Percentiles rank a stretch among this genome's conserved stretches.
Conservation (phyloP, 2,888 invertebrate genomes). For the Drosophila quinaria region DNA sequence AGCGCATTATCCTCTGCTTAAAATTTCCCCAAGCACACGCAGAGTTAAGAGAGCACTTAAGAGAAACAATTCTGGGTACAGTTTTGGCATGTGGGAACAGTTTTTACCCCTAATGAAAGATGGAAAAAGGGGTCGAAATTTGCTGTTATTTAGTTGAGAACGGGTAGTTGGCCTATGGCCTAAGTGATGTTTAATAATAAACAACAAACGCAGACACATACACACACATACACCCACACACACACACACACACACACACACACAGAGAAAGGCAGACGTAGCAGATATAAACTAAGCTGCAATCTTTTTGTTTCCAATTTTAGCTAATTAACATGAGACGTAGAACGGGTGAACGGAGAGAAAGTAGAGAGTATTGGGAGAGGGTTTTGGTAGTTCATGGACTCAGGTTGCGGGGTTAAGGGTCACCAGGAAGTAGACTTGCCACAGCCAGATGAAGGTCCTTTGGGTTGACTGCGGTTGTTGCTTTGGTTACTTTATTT, state of each 20-base stretch:
- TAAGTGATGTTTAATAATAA: slow-evolving; percentile 52
- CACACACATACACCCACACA: slow-evolving; percentile 2
- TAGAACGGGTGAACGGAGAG: background rate
- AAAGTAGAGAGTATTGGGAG: background rate
- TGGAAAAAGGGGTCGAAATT: slow-evolving; percentile 22
- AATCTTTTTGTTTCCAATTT: slow-evolving; percentile 24
- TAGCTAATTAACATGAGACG: slow-evolving; percentile 15
- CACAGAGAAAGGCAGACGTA: background rate
- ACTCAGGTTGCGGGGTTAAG: slow-evolving; percentile 14
- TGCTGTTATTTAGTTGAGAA: slow-evolving; percentile 13
- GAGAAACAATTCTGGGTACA: slow-evolving; percentile 60
- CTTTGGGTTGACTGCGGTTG: slow-evolving; percentile 20
- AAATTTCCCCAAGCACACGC: slow-evolving; percentile 6
- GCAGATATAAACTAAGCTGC: slow-evolving; percentile 4
- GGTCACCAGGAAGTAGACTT: slow-evolving; percentile 15
- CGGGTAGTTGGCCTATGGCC: slow-evolving; percentile 33
- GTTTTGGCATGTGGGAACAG: slow-evolving; percentile 16
- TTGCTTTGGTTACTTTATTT: background rate
- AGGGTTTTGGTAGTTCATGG: background rate
- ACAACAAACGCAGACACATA: slow-evolving; percentile 14
- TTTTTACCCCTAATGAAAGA: slow-evolving; percentile 16
- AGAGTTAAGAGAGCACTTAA: slow-evolving; percentile 19
- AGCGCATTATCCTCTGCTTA: background rate
- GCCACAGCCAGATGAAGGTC: slow-evolving; percentile 15
- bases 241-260: background rate